Percentiles rank a stretch among this genome's conserved stretches.
phyloP scores from a whole-genome alignment of 2,888 invertebrate genomes.

The Hyalella azteca region DNA sequence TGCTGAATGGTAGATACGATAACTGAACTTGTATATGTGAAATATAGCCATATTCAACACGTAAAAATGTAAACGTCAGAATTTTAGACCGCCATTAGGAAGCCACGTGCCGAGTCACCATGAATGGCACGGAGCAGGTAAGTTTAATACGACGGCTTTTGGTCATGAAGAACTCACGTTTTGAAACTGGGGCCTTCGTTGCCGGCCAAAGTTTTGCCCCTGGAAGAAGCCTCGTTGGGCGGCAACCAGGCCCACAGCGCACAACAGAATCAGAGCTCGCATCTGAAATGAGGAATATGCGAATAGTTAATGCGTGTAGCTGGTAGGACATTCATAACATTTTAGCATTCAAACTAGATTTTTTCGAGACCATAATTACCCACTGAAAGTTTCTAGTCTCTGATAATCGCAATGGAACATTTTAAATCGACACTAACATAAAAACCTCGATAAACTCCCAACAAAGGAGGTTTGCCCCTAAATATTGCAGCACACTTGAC shows the following conservation, averaged over 20 bases:
- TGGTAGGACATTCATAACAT: no score
- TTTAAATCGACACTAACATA: no score
- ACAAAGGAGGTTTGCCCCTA: no score
- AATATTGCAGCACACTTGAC: no score
- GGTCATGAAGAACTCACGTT: neutral
- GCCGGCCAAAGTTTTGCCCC: neutral
- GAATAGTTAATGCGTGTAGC: no score
- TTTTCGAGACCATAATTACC: no score
- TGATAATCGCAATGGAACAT: no score
- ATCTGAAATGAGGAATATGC: no score
- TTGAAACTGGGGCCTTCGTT: neutral
- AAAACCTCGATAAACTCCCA: no score
- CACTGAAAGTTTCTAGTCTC: no score
- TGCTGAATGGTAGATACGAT: neutral
- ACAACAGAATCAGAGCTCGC: neutral
- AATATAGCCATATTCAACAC: neutral
- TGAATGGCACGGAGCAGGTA: neutral
- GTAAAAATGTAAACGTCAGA: neutral
- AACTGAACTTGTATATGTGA: neutral
- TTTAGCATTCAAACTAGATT: no score
- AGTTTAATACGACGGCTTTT: neutral
- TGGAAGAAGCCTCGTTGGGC: conserved; percentile 32
- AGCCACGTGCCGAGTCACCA: neutral
- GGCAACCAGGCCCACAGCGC: neutral
- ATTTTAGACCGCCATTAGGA: neutral